These are phyloP conservation scores for Cyaniris semiargus DNA, from an alignment of 2,888 invertebrate species.

Conservation along the genomic window DNA sequence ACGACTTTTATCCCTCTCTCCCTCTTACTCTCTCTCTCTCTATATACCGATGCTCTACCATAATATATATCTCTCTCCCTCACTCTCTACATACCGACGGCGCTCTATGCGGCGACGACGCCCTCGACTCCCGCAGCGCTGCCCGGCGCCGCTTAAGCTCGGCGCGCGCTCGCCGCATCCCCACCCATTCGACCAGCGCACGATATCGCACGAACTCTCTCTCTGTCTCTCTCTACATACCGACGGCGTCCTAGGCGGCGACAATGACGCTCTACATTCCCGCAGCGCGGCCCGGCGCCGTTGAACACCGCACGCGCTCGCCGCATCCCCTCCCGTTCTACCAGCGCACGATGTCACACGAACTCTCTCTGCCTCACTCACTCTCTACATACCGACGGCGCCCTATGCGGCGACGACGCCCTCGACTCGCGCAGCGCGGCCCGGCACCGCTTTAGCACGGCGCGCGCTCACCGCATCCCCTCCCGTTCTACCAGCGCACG, in stretches of 20 bases:
- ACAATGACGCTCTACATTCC: conserved; percentile 79
- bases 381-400: conserved; percentile 55
- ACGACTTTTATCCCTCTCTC: no score
- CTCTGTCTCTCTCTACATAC: conserved; percentile 46
- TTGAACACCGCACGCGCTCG: conserved; percentile 88
- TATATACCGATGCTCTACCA: no score
- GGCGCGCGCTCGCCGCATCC: conserved; percentile 90
- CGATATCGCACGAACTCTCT: conserved; percentile 82
- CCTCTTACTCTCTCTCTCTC: no score
- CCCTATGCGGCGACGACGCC: conserved; percentile 70
- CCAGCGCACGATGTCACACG: conserved; percentile 87
- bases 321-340: conserved; percentile 90
- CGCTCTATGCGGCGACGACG: conserved; percentile 67
- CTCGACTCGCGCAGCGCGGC: conserved; percentile 84
- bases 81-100: conserved; percentile 54
- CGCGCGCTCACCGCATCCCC: conserved; percentile 90
- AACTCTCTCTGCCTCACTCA: no score
- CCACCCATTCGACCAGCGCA: conserved; percentile 89
- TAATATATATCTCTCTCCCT: no score
- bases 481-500: conserved; percentile 90
- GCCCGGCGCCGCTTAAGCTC: conserved; percentile 85
- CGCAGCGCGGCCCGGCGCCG: conserved; percentile 85
- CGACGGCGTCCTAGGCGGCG: conserved; percentile 59
- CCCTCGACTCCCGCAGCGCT: conserved; percentile 83
- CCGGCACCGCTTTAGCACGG: conserved; percentile 85